Evolutionary conservation across 2,888 invertebrate genomes (phyloP), one percentile per base, ranked within the genome.

Genomic region (Eumerus sabulonum): DNA sequence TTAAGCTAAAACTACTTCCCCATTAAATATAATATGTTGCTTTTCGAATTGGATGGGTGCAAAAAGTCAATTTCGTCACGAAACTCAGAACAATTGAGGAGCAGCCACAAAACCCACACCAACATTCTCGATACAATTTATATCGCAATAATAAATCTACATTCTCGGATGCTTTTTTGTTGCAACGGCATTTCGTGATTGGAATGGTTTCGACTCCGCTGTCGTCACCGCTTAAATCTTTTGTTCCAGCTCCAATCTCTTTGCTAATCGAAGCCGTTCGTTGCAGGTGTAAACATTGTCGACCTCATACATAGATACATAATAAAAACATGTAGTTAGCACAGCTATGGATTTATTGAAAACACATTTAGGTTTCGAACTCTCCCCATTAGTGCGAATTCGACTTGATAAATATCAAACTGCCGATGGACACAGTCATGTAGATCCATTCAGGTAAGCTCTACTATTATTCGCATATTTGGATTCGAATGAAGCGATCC

Each of bases 351-450:
- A 57, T 50, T 57, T 60, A 68, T 60, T 59, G 68, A 45, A 60
- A 68, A 68, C 59, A 51, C 68, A 68, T 68, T 68, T 17, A 45
- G 7, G 42, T 59, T 68, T 59, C 51, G 59, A 59, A 40, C 36
- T 59, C 12, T 11, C 40, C 9, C 40, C 40, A 40, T 40, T 40
- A 40, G 11, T 9, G 9, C 27, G 27, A 27, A 7, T 27, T 27
- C 3, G 7, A 27, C 27, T 27, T 7, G 27, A 27, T 4, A 27
- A 27, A 27, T 27, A 27, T 27, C 27, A 27, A 27, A 4, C 27
- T 7, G 27, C 3, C 27, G 27, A 27, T 27, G n/a, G n/a, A n/a
- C n/a, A n/a, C n/a, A 36, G 36, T 11, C 36, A 36, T 5, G 40
- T 40, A 40, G 40, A 40, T 40, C 12, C 3, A 40, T 36, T 36